Conservation (phyloP, 1,140 invertebrate species). For the Ceratina calcarata region DNA sequence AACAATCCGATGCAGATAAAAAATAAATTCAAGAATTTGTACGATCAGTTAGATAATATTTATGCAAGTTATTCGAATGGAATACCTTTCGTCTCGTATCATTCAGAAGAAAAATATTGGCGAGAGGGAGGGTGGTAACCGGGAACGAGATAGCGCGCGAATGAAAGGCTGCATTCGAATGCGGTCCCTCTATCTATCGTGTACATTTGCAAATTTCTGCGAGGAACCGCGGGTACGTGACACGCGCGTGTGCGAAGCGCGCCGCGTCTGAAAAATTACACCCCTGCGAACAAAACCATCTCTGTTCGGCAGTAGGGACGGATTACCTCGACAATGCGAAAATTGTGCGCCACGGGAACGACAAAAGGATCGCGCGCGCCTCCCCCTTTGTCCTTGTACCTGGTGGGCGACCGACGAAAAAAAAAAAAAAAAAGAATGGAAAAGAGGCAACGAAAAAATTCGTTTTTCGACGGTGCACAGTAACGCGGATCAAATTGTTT, state of each 20-base stretch:
- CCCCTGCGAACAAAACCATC: not conserved
- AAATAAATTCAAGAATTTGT: too few relatives aligned
- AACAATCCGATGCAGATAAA: too few relatives aligned
- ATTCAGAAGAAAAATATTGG: too few relatives aligned
- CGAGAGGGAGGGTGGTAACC: too few relatives aligned
- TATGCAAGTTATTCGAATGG: too few relatives aligned
- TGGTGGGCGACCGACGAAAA: not conserved
- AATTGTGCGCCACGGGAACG: not conserved
- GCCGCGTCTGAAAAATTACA: not conserved
- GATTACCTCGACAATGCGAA: constrained; percentile 8
- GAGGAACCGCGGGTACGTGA: not conserved
- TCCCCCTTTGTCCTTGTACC: constrained; percentile 2
- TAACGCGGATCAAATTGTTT: constrained; percentile 8
- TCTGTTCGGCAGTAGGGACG: constrained; percentile 6
- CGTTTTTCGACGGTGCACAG: not conserved
- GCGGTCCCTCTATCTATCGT: not conserved
- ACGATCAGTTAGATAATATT: too few relatives aligned
- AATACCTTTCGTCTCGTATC: too few relatives aligned
- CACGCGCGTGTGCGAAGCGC: not conserved
- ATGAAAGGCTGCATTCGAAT: too few relatives aligned
- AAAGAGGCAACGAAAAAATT: not conserved
- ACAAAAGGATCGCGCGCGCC: constrained; percentile 5
- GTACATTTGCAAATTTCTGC: not conserved
- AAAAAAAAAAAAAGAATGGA: not conserved
- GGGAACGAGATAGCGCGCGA: too few relatives aligned